A percentile compares a stretch with the other conserved stretches of the same genome.
These are phyloP conservation scores for Strigamia crassipes DNA, from an alignment of 2,888 invertebrate species.

Conservation along the genomic window DNA sequence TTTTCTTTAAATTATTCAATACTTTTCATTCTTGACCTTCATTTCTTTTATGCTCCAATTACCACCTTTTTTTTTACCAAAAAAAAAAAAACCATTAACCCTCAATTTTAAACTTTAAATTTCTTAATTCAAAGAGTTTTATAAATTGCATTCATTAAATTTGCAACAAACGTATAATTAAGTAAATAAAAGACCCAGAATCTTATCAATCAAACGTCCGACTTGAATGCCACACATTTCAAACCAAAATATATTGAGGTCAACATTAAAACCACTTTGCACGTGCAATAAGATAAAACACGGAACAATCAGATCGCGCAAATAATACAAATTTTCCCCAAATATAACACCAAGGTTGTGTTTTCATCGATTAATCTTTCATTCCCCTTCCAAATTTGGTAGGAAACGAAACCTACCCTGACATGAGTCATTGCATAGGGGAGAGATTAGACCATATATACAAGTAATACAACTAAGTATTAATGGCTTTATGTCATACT, in stretches of 20 bases:
- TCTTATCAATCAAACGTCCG: neutral
- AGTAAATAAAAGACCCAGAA: neutral
- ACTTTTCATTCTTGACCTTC: conserved; percentile 24
- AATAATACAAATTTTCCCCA: neutral
- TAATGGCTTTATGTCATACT: neutral
- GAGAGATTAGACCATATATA: conserved; percentile 5
- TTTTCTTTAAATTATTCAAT: conserved; percentile 2
- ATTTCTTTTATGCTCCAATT: conserved; percentile 28
- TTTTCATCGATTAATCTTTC: conserved; percentile 10
- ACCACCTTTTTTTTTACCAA: no score
- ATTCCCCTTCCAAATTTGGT: neutral
- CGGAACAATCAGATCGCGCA: neutral
- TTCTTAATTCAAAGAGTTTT: neutral
- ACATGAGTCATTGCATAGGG: neutral
- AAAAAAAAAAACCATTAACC: neutral
- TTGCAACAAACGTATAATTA: neutral
- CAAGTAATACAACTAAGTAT: neutral
- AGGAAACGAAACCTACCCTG: neutral
- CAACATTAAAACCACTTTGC: neutral
- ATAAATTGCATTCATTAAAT: neutral
- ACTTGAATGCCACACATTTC: neutral
- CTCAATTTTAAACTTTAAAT: neutral
- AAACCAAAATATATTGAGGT: neutral
- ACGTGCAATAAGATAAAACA: no score
- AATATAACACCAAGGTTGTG: neutral